Percentiles rank a stretch among this genome's conserved stretches.
Conservation (phyloP, 2,113 vertebrate genomes). For the Pterocles burchelli region DNA sequence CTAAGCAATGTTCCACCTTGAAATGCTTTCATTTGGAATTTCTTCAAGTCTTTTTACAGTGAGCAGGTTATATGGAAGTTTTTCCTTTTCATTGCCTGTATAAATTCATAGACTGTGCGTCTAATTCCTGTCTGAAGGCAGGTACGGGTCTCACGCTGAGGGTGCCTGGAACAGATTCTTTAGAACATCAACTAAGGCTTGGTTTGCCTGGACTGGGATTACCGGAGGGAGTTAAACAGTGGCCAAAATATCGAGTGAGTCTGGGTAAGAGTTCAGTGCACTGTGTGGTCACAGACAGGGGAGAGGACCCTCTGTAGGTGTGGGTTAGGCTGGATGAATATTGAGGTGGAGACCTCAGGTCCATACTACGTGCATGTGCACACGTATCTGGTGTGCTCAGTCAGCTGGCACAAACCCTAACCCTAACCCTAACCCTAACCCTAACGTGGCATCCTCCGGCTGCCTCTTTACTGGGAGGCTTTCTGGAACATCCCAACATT, state of each 20-base stretch:
- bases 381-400: not conserved
- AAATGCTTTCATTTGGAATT: slow-evolving; percentile 29
- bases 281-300: not conserved
- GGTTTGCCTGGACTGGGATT: not conserved
- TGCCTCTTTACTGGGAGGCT: not conserved
- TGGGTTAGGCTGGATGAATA: not conserved
- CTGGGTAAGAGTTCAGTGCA: not conserved
- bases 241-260: not conserved
- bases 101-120: slow-evolving; percentile 7
- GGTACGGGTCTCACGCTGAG: not conserved
- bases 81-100: not conserved
- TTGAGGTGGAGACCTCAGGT: not conserved
- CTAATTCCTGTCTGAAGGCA: slow-evolving; percentile 12
- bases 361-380: fast-evolving
- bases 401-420: no score
- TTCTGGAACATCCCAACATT: not conserved
- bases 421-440: no score
- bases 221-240: not conserved
- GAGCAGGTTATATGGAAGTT: slow-evolving; percentile 1
- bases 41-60: not conserved
- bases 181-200: not conserved
- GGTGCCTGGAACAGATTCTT: not conserved
- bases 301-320: not conserved
- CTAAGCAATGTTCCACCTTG: not conserved
- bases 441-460: not conserved